These are phyloP conservation scores for Bufotes viridis DNA, from an alignment of 2,797 vertebrate species.

Conservation along the genomic window DNA sequence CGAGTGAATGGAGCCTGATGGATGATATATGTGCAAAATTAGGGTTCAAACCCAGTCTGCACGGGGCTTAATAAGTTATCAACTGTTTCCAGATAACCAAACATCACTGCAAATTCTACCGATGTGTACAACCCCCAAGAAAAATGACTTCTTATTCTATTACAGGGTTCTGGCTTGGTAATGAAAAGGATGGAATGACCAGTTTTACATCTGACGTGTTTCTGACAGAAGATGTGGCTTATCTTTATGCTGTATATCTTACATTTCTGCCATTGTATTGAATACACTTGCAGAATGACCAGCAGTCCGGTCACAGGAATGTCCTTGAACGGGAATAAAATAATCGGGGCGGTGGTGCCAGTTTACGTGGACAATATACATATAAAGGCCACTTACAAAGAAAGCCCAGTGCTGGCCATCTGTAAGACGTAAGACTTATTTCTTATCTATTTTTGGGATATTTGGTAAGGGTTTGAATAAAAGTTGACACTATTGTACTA, in stretches of 20 bases:
- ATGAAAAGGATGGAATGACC: not conserved
- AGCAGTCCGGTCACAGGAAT: slow-evolving; percentile 22
- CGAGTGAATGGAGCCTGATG: too few relatives aligned
- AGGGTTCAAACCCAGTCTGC: too few relatives aligned
- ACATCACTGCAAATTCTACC: too few relatives aligned
- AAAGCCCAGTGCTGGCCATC: not conserved
- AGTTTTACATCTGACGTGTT: too few relatives aligned
- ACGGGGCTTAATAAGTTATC: too few relatives aligned
- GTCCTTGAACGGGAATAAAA: slow-evolving; percentile 1
- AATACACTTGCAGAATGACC: not conserved
- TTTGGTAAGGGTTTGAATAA: not conserved
- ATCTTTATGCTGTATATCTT: not conserved
- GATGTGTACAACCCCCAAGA: too few relatives aligned
- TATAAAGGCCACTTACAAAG: not conserved
- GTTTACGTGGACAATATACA: slow-evolving; percentile 44
- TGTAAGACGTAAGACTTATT: slow-evolving; percentile 42
- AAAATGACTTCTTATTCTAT: not conserved
- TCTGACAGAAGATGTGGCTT: slow-evolving; percentile 3
- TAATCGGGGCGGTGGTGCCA: slow-evolving; percentile 34
- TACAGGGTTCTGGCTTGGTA: not conserved
- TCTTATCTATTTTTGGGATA: not conserved
- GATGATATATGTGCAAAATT: too few relatives aligned
- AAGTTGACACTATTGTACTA: too few relatives aligned
- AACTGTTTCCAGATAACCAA: too few relatives aligned
- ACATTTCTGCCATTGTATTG: not conserved